These are phyloP conservation scores for Decapterus maruadsi DNA, from an alignment of 2,797 vertebrate genomes.

Conservation along the genomic window DNA sequence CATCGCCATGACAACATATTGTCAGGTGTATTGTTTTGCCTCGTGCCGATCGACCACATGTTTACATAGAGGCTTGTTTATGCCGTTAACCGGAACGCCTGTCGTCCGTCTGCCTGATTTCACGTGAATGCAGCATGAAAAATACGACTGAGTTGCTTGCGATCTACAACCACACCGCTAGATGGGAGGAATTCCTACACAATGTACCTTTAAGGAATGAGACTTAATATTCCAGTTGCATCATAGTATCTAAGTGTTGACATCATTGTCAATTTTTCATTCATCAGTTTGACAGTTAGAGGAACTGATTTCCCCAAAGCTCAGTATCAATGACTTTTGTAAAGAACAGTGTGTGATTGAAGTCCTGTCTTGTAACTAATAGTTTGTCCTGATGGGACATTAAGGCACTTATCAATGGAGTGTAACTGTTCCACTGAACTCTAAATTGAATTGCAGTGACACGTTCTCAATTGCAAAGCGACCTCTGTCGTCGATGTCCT, in stretches of 20 bases:
- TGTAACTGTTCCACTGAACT: conserved; percentile 39
- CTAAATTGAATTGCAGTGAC: conserved; percentile 54
- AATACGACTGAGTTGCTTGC: too few species aligned
- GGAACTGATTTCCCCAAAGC: conserved; percentile 7
- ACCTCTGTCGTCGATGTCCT: not conserved
- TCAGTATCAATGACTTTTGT: conserved; percentile 2
- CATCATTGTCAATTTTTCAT: not conserved
- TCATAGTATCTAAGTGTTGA: not conserved
- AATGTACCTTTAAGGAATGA: not conserved
- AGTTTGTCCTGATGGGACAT: conserved; percentile 30
- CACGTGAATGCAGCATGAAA: too few species aligned
- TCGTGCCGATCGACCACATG: too few species aligned
- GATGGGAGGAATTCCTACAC: too few species aligned
- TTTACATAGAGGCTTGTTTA: too few species aligned
- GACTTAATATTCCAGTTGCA: not conserved
- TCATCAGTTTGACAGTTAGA: not conserved
- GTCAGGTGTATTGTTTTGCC: too few species aligned
- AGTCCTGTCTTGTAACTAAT: conserved; percentile 24
- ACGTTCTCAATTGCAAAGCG: conserved; percentile 29
- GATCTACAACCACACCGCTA: too few species aligned
- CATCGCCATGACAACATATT: too few species aligned
- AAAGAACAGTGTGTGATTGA: conserved; percentile 10
- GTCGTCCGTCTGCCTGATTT: too few species aligned
- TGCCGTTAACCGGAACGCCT: too few species aligned
- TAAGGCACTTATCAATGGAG: conserved; percentile 27